A percentile compares a stretch with the other conserved stretches of the same genome.
Evolutionary conservation across 2,797 vertebrate species (phyloP).

Genomic region (Semaprochilodus insignis): DNA sequence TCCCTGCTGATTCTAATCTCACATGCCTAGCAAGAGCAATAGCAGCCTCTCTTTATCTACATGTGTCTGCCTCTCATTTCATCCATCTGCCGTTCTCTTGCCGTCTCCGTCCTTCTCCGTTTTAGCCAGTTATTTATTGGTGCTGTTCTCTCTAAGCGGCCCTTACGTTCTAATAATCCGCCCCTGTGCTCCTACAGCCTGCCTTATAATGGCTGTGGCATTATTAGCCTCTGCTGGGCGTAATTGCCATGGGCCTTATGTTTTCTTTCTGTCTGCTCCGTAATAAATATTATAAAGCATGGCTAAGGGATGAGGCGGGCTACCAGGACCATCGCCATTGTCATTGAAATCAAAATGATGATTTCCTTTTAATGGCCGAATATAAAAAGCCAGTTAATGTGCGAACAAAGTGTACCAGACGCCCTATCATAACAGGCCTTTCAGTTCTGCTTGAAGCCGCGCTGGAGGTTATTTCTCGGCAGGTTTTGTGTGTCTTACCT

Average conservation of each 20-base stretch:
- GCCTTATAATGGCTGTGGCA: slow-evolving; percentile 55
- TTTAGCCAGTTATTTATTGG: slow-evolving; percentile 56
- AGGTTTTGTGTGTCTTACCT: slow-evolving; percentile 2
- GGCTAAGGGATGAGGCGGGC: slow-evolving; percentile 25
- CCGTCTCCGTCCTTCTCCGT: slow-evolving; percentile 10
- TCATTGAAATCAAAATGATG: slow-evolving; percentile 46
- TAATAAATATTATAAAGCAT: slow-evolving; percentile 57
- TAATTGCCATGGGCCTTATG: slow-evolving; percentile 56
- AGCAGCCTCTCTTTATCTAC: slow-evolving; percentile 45
- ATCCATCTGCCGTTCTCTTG: background rate
- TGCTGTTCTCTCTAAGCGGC: slow-evolving; percentile 50
- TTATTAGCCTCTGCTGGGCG: slow-evolving; percentile 58
- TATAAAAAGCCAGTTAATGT: slow-evolving; percentile 41
- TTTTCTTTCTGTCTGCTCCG: slow-evolving; percentile 48
- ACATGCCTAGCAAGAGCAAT: slow-evolving; percentile 28
- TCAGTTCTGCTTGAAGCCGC: background rate
- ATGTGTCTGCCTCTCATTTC: slow-evolving; percentile 19
- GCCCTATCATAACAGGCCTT: background rate
- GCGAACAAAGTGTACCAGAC: background rate
- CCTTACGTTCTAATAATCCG: slow-evolving; percentile 57
- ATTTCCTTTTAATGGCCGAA: slow-evolving; percentile 41
- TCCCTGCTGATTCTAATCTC: slow-evolving; percentile 63
- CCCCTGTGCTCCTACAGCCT: slow-evolving; percentile 43
- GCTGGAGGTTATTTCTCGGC: background rate
- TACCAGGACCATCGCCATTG: slow-evolving; percentile 24